Conservation (phyloP, 2,888 invertebrate genomes). For the Tachystola acroxantha region DNA sequence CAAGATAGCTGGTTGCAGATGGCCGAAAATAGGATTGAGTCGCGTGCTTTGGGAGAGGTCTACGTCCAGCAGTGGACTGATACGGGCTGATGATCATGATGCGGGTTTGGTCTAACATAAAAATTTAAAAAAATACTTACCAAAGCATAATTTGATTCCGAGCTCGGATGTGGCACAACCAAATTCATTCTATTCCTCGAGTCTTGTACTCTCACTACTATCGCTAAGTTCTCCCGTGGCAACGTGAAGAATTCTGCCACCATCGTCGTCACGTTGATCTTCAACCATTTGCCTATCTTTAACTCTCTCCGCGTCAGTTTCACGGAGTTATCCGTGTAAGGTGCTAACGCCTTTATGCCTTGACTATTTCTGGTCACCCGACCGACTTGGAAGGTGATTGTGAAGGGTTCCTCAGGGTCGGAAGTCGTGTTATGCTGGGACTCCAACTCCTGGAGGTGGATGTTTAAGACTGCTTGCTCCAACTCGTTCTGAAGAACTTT, state of each 20-base stretch:
- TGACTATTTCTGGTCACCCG: slow-evolving; percentile 61
- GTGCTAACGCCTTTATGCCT: slow-evolving; percentile 58
- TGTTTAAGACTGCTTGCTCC: slow-evolving; percentile 82
- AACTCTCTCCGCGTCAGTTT: slow-evolving; percentile 72
- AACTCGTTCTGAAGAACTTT: slow-evolving; percentile 84
- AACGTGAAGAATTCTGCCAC: slow-evolving; percentile 87
- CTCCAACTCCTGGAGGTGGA: slow-evolving; percentile 79
- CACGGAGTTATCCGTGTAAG: slow-evolving; percentile 54
- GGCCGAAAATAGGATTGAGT: too few relatives aligned
- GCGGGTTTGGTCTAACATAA: too few relatives aligned
- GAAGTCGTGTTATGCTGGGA: slow-evolving; percentile 45
- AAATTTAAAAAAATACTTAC: too few relatives aligned
- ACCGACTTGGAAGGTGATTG: slow-evolving; percentile 58
- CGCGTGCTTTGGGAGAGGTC: too few relatives aligned
- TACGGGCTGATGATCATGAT: too few relatives aligned
- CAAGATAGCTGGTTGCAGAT: too few relatives aligned
- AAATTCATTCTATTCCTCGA: slow-evolving; percentile 79
- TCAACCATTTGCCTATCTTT: slow-evolving; percentile 82
- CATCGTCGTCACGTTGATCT: slow-evolving; percentile 85
- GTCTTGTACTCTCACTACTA: slow-evolving; percentile 84
- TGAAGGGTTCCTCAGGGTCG: slow-evolving; percentile 52
- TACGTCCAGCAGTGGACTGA: too few relatives aligned
- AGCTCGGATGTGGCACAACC: slow-evolving; percentile 83
- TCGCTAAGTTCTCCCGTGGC: slow-evolving; percentile 85
- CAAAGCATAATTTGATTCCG: slow-evolving; percentile 71